Percentiles rank a stretch among this genome's conserved stretches.
These are phyloP conservation scores for Temnothorax nylanderi DNA, from an alignment of 1,140 invertebrate genomes.

Conservation along the genomic window DNA sequence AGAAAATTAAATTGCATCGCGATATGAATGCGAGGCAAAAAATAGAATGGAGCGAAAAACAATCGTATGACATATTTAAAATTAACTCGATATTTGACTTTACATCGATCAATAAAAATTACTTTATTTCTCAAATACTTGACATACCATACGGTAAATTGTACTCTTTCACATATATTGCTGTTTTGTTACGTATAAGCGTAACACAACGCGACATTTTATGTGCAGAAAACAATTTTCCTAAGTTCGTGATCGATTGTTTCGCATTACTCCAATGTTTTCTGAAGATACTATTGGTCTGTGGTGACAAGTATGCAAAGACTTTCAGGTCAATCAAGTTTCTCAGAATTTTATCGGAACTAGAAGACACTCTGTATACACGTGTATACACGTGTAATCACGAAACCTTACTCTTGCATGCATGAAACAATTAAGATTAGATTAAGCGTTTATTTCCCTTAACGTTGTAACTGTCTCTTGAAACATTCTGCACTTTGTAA, in stretches of 20 bases:
- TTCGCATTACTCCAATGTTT: not conserved
- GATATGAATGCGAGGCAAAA: not conserved
- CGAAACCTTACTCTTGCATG: not conserved
- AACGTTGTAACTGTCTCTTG: conserved; percentile 20
- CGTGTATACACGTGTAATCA: not conserved
- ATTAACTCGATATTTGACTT: not conserved
- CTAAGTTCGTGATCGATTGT: conserved; percentile 1
- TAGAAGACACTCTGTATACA: not conserved
- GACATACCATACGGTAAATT: not conserved
- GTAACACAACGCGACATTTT: not conserved
- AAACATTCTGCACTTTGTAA: not conserved
- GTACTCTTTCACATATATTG: not conserved
- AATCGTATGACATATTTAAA: not conserved
- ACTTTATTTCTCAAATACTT: not conserved
- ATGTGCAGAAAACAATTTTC: not conserved
- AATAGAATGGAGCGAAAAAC: not conserved
- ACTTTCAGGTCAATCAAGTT: not conserved
- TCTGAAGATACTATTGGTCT: not conserved
- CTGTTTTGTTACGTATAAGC: not conserved
- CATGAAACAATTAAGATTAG: conserved; percentile 21
- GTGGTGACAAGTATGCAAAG: not conserved
- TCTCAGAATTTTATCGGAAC: not conserved
- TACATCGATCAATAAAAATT: not conserved
- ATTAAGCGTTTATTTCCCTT: not conserved
- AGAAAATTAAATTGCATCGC: not conserved